Evolutionary conservation across 2,113 vertebrate species (phyloP), one percentile per base, ranked within the genome.

Genomic region (Condylura cristata): DNA sequence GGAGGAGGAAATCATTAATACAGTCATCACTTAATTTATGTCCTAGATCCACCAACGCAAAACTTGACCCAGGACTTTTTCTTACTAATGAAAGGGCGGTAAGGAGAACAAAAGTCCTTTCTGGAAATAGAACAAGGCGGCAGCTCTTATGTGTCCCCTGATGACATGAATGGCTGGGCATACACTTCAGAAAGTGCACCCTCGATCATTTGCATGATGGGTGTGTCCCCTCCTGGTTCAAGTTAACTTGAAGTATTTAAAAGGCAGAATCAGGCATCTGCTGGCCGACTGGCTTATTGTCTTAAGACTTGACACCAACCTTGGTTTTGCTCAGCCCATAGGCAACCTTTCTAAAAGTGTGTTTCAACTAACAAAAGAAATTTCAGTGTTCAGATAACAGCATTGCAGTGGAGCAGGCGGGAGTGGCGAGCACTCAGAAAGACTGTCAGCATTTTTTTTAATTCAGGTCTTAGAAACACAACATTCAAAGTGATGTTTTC

Each of bases 401-500:
- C 65, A 37, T 65, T 66, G 14, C 63, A 89, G 37, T 30, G 44
- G 74, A 78, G 17, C 32, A 87, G 30, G 60, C 16, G 0, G 75
- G 22, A 58, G 22, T 8, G 61, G 41, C 1, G 3, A 82, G 79
- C 30, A 28, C 81, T 91, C 89, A 34, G 89, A 82, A 84, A 39
- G 39, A 61, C 18, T 12, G 34, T 93, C 89, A 86, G 92, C 58
- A 71, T 78, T 85, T 95, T 81, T 81, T 60, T 70, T 22, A 51
- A 87, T 74, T 79, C 78, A 60, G 18, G 79, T 96, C 95, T 90
- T 75, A 95, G 78, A 92, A 51, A 44, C 91, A 93, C 13, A 0
- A 86, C 90, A 95, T 95, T 92, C 53, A 44, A 92, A 88, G 71
- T 74, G 56, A 90, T 97, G 90, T 96, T 95, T 96, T 94, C 91